Percentiles rank a stretch among this genome's conserved stretches.
Conservation (phyloP, 2,888 invertebrate species). For the Capitulum mitella region DNA sequence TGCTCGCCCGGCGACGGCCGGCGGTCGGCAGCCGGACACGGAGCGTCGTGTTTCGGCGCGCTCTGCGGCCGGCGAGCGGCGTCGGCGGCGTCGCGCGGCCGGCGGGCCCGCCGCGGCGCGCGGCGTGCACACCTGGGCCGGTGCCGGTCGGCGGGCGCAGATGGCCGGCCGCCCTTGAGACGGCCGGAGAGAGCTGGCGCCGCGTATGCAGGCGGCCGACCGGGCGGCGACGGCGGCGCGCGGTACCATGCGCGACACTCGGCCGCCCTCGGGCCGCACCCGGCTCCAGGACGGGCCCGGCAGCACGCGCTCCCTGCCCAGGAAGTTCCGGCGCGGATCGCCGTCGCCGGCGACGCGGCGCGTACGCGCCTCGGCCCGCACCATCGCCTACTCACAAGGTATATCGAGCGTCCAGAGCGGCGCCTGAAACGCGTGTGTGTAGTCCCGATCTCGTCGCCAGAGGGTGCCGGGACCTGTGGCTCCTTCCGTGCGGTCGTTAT, state of each 20-base stretch:
- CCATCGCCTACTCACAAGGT: slow-evolving; percentile 23
- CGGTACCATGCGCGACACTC: background rate
- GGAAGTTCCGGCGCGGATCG: slow-evolving; percentile 24
- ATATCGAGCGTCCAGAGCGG: background rate
- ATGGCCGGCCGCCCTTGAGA: background rate
- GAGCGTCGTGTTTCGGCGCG: too few species aligned
- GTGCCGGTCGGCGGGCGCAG: too few species aligned
- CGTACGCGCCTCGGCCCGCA: slow-evolving; percentile 1
- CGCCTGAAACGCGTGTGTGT: background rate
- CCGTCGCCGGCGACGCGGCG: slow-evolving; percentile 22
- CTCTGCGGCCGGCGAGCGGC: too few species aligned
- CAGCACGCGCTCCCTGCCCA: slow-evolving; percentile 14
- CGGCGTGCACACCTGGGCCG: too few species aligned
- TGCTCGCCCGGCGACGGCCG: too few species aligned
- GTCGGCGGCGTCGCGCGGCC: too few species aligned
- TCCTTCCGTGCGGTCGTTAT: too few species aligned
- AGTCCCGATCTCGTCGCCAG: too few species aligned
- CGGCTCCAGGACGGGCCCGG: background rate
- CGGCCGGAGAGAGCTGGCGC: background rate
- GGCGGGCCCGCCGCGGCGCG: too few species aligned
- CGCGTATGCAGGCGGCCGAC: background rate
- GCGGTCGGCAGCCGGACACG: too few species aligned
- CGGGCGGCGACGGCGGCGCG: background rate
- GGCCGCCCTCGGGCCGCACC: background rate
- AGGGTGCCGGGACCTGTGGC: too few species aligned